Percentiles rank a stretch among this genome's conserved stretches.
These are phyloP conservation scores for Conistra vaccinii DNA, from an alignment of 2,888 invertebrate species.

Conservation along the genomic window DNA sequence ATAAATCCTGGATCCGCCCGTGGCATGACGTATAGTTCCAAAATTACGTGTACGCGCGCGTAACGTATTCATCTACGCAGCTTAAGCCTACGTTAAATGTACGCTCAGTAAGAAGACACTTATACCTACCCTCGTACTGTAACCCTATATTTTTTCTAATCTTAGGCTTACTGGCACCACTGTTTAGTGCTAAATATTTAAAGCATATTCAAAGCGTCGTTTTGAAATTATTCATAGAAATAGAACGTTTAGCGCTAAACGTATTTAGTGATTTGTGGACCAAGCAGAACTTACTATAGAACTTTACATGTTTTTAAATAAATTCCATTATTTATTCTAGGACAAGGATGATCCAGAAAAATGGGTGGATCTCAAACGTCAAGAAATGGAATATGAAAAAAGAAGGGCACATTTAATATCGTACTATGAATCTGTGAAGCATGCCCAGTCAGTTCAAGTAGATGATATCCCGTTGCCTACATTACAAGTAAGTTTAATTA, in stretches of 20 bases:
- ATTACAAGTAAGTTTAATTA: constrained; percentile 80
- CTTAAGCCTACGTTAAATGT: neutral
- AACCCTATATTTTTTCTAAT: too few species aligned
- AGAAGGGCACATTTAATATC: constrained; percentile 96
- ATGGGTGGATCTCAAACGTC: constrained; percentile 97
- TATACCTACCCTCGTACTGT: too few species aligned
- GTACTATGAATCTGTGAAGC: constrained; percentile 98
- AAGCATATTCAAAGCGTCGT: too few species aligned
- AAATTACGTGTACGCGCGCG: neutral
- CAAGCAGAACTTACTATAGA: too few species aligned
- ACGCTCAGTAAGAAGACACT: too few species aligned
- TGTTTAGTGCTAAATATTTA: too few species aligned
- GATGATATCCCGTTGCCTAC: constrained; percentile 98
- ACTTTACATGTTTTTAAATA: neutral
- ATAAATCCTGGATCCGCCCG: too few species aligned
- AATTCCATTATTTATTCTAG: constrained; percentile 83
- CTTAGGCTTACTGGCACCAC: too few species aligned
- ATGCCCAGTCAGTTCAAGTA: constrained; percentile 98
- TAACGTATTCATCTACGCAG: neutral
- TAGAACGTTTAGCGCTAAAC: too few species aligned
- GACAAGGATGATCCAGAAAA: constrained; percentile 99
- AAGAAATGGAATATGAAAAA: constrained; percentile 98
- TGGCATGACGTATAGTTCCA: neutral
- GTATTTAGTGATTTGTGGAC: too few species aligned
- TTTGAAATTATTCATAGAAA: too few species aligned